Evolutionary conservation across 1,140 invertebrate species (phyloP).

Genomic region (Drosophila kikkawai): DNA sequence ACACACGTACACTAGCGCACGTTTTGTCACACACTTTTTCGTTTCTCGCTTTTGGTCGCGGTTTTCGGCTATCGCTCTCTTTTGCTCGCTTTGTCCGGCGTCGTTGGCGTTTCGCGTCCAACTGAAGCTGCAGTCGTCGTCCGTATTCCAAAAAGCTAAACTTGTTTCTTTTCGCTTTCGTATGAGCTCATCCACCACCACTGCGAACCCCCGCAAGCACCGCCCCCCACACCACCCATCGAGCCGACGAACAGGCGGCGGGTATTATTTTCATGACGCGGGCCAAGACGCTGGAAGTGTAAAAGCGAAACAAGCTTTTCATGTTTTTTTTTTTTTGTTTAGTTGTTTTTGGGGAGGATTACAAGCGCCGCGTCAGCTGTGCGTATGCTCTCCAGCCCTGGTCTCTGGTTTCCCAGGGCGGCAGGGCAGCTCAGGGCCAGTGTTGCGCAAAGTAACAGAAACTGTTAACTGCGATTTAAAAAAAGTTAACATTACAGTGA

Average conservation of each 20-base stretch:
- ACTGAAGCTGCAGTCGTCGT: conserved; percentile 54
- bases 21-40: conserved; percentile 63
- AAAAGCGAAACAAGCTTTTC: conserved; percentile 64
- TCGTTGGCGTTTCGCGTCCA: conserved; percentile 59
- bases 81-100: conserved; percentile 37
- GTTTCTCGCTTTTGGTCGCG: conserved; percentile 38
- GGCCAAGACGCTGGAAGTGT: conserved; percentile 68
- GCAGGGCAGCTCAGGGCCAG: conserved; percentile 19
- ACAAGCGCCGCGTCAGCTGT: conserved; percentile 49
- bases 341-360: conserved; percentile 41
- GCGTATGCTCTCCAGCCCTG: conserved; percentile 9
- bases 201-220: conserved; percentile 14
- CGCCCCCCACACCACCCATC: conserved; percentile 8
- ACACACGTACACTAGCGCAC: conserved; percentile 12
- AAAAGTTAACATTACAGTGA: conserved; percentile 10
- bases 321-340: conserved; percentile 43
- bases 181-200: conserved; percentile 73
- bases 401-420: conserved; percentile 7
- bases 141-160: conserved; percentile 75
- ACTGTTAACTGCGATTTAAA: background rate
- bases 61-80: conserved; percentile 9
- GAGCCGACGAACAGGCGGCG: conserved; percentile 9
- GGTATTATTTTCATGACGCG: conserved; percentile 49
- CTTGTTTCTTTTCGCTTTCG: conserved; percentile 72
- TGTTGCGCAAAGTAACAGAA: conserved; percentile 3